Evolutionary conservation across 2,113 vertebrate species (phyloP), one percentile per base, ranked within the genome.

Genomic region (Megatriorchis doriae): DNA sequence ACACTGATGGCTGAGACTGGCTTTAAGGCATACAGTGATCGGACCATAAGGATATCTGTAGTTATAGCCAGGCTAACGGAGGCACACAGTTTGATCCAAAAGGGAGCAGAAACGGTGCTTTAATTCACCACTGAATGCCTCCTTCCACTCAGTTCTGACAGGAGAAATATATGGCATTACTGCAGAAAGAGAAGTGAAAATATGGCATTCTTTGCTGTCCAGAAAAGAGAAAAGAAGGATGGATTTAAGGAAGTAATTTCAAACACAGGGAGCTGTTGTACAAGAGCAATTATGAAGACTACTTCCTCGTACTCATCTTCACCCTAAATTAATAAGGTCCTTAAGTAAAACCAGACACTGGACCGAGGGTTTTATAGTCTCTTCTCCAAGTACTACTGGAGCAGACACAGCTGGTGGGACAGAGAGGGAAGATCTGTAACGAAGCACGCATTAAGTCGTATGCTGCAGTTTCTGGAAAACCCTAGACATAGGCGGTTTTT

Each of bases 401-500:
- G 67, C 32, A 88, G 48, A 71, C 58, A n/a, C 31, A 88, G 84
- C 55, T 81, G 68, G 42, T 78, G 63, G 38, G 36, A 53, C 63
- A 78, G 59, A 18, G 25, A 77, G 47, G 48, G 36, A 58, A 32
- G 75, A 72, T 61, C 45, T 38, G 27, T 11, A 21, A 32, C 0
- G 2, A 77, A 66, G 22, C 52, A 90, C 3, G 5, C 29, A 17
- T 15, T 14, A 23, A 47, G 27, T 31, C 0, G 0, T 36, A 34
- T 1, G 47, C 27, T 21, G 34, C 23, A n/a, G 62, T 40, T 83
- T 50, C 79, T 74, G 43, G 40, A 93, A 78, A 82, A 59, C 10
- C 31, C 48, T 23, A 67, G 17, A 55, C 26, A 29, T 5, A 58
- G 47, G n/a, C 1, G 0, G 0, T 0, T 16, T 34, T 50, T n/a